Percentiles rank a stretch among this genome's conserved stretches.
Conservation (phyloP, 92 coral and sea anemone species). For the Phymanthus crucifer region DNA sequence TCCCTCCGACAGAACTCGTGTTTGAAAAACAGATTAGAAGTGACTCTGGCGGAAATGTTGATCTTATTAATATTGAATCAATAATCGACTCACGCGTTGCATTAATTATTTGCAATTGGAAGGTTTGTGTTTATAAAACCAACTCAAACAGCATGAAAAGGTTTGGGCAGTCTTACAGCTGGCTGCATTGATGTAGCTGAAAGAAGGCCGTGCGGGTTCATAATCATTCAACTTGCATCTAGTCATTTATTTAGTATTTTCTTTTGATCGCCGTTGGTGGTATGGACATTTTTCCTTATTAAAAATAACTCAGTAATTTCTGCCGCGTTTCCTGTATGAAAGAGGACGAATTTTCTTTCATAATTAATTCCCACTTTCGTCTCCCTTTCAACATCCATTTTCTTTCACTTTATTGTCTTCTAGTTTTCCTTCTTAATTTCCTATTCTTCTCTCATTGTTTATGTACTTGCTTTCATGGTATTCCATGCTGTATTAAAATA, state of each 20-base stretch:
- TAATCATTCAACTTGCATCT: background rate
- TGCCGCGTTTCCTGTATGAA: too few relatives aligned
- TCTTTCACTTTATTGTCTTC: background rate
- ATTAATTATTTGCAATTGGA: background rate
- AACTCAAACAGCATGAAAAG: background rate
- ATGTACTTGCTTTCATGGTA: too few relatives aligned
- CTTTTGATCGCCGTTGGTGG: background rate
- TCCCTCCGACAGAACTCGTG: background rate
- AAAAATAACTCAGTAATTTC: too few relatives aligned
- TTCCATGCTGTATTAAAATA: too few relatives aligned
- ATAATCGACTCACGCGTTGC: slow-evolving; percentile 21
- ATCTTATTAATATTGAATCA: slow-evolving; percentile 21
- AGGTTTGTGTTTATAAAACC: background rate
- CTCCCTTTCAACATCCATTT: background rate
- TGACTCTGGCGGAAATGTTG: slow-evolving; percentile 28
- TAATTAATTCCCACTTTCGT: background rate
- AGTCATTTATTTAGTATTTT: background rate
- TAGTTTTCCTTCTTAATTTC: background rate
- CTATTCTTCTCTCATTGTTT: background rate
- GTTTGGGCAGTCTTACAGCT: background rate
- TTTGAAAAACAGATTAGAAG: slow-evolving; percentile 29
- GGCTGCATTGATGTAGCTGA: background rate
- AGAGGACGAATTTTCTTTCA: background rate
- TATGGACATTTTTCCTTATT: too few relatives aligned
- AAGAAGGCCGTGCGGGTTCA: background rate